phyloP scores from a whole-genome alignment of 2,113 vertebrate genomes.

The Antechinus flavipes region DNA sequence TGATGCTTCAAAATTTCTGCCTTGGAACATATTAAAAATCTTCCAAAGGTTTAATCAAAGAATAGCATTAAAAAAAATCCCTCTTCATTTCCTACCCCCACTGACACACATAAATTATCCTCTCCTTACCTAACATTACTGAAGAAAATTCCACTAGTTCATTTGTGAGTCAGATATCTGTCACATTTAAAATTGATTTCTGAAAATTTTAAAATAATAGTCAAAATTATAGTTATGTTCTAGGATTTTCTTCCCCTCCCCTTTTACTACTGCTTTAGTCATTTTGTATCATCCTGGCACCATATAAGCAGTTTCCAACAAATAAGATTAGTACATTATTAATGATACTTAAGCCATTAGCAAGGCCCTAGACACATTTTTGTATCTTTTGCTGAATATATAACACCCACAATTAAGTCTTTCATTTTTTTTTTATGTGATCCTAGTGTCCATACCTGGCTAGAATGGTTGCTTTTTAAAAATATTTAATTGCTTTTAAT shows the following conservation, averaged over 20 bases:
- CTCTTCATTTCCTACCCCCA: constrained; percentile 44
- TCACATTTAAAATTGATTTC: constrained; percentile 74
- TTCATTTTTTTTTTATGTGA: neutral
- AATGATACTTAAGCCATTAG: neutral
- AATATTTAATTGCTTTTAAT: neutral
- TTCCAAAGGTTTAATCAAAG: constrained; percentile 64
- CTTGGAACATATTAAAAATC: constrained; percentile 59
- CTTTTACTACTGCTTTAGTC: constrained; percentile 22
- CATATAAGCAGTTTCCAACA: neutral
- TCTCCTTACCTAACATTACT: constrained; percentile 64
- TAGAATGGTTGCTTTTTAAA: neutral
- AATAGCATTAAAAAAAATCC: constrained; percentile 71
- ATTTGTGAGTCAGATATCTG: constrained; percentile 72
- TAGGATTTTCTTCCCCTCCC: constrained; percentile 36
- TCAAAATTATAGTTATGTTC: constrained; percentile 47
- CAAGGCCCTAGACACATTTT: neutral
- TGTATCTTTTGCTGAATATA: constrained; percentile 11
- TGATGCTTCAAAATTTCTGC: constrained; percentile 57
- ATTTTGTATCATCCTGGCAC: constrained; percentile 45
- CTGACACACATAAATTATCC: constrained; percentile 59
- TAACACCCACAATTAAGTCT: neutral
- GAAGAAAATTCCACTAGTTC: constrained; percentile 72
- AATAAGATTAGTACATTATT: constrained; percentile 55
- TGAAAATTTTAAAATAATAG: constrained; percentile 58
- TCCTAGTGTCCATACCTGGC: neutral